Conservation (phyloP, 2,888 invertebrate species). For the Gastrophysa polygoni region DNA sequence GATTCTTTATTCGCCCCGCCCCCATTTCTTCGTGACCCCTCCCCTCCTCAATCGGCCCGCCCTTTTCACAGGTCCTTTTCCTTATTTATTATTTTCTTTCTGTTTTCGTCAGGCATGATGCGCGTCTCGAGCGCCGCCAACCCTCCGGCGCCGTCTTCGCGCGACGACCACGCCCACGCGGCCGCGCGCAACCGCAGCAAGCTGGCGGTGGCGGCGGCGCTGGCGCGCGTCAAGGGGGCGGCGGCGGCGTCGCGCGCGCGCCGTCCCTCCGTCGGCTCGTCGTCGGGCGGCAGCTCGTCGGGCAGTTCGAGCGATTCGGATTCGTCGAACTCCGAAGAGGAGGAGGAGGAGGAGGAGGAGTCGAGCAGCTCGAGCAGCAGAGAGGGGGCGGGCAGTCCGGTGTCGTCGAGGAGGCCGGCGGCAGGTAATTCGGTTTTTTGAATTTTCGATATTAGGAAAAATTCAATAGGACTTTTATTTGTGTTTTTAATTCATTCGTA, state of each 20-base stretch:
- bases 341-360: too few species aligned
- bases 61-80: too few species aligned
- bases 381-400: slow-evolving; percentile 60
- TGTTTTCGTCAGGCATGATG: slow-evolving; percentile 56
- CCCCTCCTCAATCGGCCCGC: too few species aligned
- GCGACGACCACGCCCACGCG: slow-evolving; percentile 50
- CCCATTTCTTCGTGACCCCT: too few species aligned
- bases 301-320: slow-evolving; percentile 65
- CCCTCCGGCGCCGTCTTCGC: slow-evolving; percentile 65
- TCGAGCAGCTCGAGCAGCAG: slow-evolving; percentile 62
- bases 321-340: too few species aligned
- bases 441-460: too few species aligned
- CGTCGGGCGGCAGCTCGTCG: slow-evolving; percentile 63
- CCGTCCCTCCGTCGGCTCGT: slow-evolving; percentile 59
- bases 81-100: slow-evolving; percentile 1
- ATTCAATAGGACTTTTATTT: too few species aligned
- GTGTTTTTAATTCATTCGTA: too few species aligned
- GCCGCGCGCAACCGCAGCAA: slow-evolving; percentile 45
- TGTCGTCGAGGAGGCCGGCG: slow-evolving; percentile 53
- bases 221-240: slow-evolving; percentile 52
- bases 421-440: slow-evolving; percentile 48
- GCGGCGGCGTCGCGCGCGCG: background rate
- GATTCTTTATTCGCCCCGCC: too few species aligned
- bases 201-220: slow-evolving; percentile 55
- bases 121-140: slow-evolving; percentile 64